Evolutionary conservation across 1,140 invertebrate genomes (phyloP).

Genomic region (Calephelis virginiensis): DNA sequence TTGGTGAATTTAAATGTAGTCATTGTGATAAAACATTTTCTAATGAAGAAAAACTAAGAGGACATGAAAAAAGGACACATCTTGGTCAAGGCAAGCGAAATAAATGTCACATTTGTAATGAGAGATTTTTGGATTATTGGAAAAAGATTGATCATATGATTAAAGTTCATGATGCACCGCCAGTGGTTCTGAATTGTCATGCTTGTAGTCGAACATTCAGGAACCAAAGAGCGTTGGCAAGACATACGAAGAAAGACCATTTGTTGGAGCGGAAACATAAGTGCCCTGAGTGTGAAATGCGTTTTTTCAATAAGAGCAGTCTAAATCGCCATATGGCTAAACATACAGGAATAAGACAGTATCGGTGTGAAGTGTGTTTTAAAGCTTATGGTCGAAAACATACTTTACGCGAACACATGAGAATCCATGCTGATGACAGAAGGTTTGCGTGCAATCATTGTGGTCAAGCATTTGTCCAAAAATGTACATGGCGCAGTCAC

Average conservation of each 20-base stretch:
- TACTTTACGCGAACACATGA: conserved; percentile 85
- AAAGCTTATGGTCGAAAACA: conserved; percentile 89
- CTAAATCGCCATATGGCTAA: conserved; percentile 85
- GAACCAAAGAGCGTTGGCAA: conserved; percentile 39
- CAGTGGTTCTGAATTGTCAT: conserved; percentile 48
- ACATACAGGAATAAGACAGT: conserved; percentile 87
- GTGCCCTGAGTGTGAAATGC: conserved; percentile 81
- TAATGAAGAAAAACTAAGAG: conserved; percentile 37
- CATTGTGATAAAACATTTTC: conserved; percentile 49
- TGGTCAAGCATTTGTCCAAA: conserved; percentile 58
- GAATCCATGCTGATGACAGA: conserved; percentile 51
- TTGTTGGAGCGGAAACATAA: conserved; percentile 47
- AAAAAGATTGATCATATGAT: conserved; percentile 55
- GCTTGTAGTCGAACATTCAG: conserved; percentile 50
- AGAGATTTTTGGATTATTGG: conserved; percentile 53
- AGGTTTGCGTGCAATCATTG: conserved; percentile 46
- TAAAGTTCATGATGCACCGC: conserved; percentile 42
- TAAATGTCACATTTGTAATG: conserved; percentile 47
- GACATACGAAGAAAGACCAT: conserved; percentile 55
- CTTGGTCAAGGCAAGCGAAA: conserved; percentile 43
- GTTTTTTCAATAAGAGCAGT: conserved; percentile 86
- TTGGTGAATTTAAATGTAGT: conserved; percentile 40
- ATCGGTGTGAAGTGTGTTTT: conserved; percentile 86
- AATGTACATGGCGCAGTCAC: conserved; percentile 60
- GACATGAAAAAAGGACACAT: conserved; percentile 46